These are phyloP conservation scores for Tetheella fluctuosa DNA, from an alignment of 2,888 invertebrate species.

Conservation along the genomic window DNA sequence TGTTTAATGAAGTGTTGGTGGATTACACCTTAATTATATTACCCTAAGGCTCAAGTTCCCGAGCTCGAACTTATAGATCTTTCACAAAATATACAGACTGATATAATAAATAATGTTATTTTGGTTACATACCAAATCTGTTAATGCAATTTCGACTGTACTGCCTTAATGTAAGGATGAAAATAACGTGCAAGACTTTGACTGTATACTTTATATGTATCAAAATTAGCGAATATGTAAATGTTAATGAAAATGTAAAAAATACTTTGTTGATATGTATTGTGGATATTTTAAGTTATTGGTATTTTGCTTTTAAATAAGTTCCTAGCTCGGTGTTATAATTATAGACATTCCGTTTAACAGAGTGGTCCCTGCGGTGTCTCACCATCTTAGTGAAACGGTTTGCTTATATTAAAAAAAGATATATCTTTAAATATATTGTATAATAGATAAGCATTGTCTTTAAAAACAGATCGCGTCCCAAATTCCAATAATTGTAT, in stretches of 20 bases:
- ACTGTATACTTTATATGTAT: conserved; percentile 7
- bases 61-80: not conserved
- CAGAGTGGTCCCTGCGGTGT: too few relatives aligned
- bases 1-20: too few relatives aligned
- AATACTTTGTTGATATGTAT: not conserved
- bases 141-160: not conserved
- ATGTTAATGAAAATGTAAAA: not conserved
- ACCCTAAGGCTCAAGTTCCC: not conserved
- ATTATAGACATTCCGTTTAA: too few relatives aligned
- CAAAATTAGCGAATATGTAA: conserved; percentile 3
- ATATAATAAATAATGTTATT: not conserved
- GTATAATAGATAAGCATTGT: too few relatives aligned
- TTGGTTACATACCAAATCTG: not conserved
- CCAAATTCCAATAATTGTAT: conserved; percentile 52
- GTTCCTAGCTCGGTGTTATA: not conserved
- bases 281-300: not conserved
- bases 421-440: too few relatives aligned
- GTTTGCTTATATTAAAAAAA: not conserved
- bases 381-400: not conserved
- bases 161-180: conserved; percentile 1
- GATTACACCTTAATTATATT: too few relatives aligned
- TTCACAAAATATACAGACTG: conserved; percentile 5
- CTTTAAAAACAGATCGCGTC: conserved; percentile 26
- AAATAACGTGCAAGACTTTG: conserved; percentile 5
- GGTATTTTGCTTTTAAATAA: not conserved